Base-by-base conservation (phyloP, 2,888 invertebrate genomes). In the Cryptops parisi region DNA sequence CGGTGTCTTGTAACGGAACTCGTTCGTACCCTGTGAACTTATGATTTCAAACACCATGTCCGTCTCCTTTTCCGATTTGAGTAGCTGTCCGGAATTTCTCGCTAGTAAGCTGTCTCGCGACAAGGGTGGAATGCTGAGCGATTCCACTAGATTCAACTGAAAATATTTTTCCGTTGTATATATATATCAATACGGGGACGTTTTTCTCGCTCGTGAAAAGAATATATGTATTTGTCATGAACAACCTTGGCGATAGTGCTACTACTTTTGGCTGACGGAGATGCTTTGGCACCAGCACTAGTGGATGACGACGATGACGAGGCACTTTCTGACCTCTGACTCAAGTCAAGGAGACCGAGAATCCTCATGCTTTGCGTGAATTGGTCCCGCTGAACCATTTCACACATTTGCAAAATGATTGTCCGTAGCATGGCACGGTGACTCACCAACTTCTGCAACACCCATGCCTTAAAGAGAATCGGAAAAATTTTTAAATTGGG, bases 41-140 rank as follows among this genome's bases (percentile, higher is more conserved):
- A 73, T 71, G 48, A 68, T 67, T 67, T 80, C 79, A 66, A 81
- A 81, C 61, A 77, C 74, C 79, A 81, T 79, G 65, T 81, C 80
- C 3, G 79, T 73, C 57, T 73, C 70, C 49, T 70, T 67, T 21
- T 72, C 73, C 9, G 73, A 74, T 60, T 73, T 72, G 40, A 79
- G 68, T 27, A 80, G 64, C 52, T 76, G 71, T 23, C 76, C 66
- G n/a, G 77, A 75, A 59, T 74, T 72, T 62, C 74, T 72, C 1
- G 79, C 78, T 50, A 79, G 66, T 48, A 65, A 67, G 63, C 78
- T 79, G 47, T 75, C 72, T 54, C 70, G 68, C 2, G 77, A 71
- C 54, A 70, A 66, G 5, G 78, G 78, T 41, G 80, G 73, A 55
- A 75, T 72, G 65, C 78, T 78, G n/a, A 81, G 63, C 41, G 77